Conservation (phyloP, 2,797 vertebrate species). For the Aplochiton taeniatus region DNA sequence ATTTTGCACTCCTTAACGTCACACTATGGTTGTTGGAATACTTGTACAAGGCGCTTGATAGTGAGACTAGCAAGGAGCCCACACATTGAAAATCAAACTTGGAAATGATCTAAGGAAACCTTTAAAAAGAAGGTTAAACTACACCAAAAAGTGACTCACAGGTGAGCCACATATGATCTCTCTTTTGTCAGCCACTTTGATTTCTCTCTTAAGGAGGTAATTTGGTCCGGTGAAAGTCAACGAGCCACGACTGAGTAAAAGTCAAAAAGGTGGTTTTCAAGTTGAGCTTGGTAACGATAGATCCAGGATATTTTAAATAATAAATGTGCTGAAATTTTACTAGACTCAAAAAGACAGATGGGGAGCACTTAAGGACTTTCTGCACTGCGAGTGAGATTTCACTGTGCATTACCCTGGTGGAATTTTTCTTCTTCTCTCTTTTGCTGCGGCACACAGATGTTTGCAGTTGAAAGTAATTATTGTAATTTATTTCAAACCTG, state of each 20-base stretch:
- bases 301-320: conserved; percentile 75
- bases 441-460: conserved; percentile 67
- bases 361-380: conserved; percentile 80
- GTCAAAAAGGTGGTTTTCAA: conserved; percentile 59
- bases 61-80: too few species aligned
- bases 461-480: conserved; percentile 78
- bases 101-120: too few species aligned
- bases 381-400: conserved; percentile 74
- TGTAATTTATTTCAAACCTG: conserved; percentile 75
- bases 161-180: conserved; percentile 28
- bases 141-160: background rate
- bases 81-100: too few species aligned
- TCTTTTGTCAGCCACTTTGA: conserved; percentile 27
- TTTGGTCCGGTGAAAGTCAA: conserved; percentile 59
- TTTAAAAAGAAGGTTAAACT: too few species aligned
- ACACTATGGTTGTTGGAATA: too few species aligned
- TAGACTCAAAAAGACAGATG: conserved; percentile 78
- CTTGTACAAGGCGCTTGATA: too few species aligned
- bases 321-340: conserved; percentile 74
- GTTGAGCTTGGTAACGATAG: conserved; percentile 22
- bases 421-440: conserved; percentile 57
- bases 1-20: too few species aligned
- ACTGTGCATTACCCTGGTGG: conserved; percentile 81
- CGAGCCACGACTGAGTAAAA: conserved; percentile 60
- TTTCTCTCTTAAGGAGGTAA: conserved; percentile 44